Base-by-base conservation (phyloP, 2,888 invertebrate species). In the Byasa hedistus region DNA sequence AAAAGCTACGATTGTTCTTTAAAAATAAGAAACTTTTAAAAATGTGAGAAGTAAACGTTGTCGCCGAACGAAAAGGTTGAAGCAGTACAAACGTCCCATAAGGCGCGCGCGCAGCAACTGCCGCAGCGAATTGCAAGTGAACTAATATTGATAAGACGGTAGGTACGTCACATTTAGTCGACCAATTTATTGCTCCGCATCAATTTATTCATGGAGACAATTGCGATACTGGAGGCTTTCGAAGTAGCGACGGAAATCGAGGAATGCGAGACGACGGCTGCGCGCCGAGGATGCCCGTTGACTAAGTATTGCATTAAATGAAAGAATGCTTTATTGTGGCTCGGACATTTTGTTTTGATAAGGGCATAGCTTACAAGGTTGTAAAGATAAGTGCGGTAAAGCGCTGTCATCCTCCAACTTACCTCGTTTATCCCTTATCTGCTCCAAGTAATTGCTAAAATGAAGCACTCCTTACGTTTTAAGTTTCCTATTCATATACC, bases 181-280 rank as follows among this genome's bases (percentile, higher is more conserved):
- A 75, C 79, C 85, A 87, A 81, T 90, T 87, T 86, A 88, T 82
- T 87, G 87, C 87, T 87, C 87, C 85, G 85, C 82, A 87, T 86
- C 89, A 90, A 90, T 90, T 90, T 90, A 83, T 82, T 83, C 83
- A 80, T 79, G 81, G 73, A 85, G 83, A 86, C 89, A 89, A 88
- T 89, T 89, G 87, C 69, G 69, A 56, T 48, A 55, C 48, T 56
- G 23, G 27, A 59, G 64, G n/a, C 55, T 57, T 61, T 57, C 61
- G 60, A 24, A 57, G 36, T 51, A 56, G 66, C 57, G 66, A 19
- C 66, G 58, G 66, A 62, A 44, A 66, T 66, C 39, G 51, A 52
- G 52, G 65, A 57, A 58, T 54, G 64, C 39, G 54, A 68, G 60
- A 61, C 66, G 59, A 64, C 65, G 39, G 54, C 56, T 39, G 36